Evolutionary conservation across 1,140 invertebrate species (phyloP).

Genomic region (Drosophila nikananu): DNA sequence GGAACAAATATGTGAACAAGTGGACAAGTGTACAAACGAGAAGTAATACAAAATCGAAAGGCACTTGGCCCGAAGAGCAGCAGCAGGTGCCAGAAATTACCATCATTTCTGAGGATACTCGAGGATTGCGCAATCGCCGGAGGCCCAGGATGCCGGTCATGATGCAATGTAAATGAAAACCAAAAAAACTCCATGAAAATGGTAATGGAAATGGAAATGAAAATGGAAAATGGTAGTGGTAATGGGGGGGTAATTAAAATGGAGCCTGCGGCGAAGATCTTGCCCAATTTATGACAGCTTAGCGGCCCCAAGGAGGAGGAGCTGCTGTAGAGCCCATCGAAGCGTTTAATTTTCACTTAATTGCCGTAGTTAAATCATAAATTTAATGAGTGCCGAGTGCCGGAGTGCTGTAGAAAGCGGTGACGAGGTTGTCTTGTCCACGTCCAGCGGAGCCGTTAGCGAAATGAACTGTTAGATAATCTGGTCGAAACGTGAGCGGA

Average conservation of each 20-base stretch:
- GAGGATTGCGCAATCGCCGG: constrained; percentile 27
- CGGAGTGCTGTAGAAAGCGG: constrained; percentile 50
- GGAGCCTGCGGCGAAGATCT: constrained; percentile 32
- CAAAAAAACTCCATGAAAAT: neutral
- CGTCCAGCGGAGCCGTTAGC: constrained; percentile 47
- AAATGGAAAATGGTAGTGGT: neutral
- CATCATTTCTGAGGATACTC: constrained; percentile 31
- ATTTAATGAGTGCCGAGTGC: constrained; percentile 51
- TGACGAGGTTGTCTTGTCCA: constrained; percentile 31
- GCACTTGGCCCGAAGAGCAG: constrained; percentile 16
- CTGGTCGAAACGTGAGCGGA: constrained; percentile 14
- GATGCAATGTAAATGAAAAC: constrained; percentile 13
- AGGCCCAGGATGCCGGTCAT: constrained; percentile 17
- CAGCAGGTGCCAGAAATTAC: constrained; percentile 7
- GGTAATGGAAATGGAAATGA: neutral
- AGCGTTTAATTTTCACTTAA: constrained; percentile 64
- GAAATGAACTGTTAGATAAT: constrained; percentile 65
- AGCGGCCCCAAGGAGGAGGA: neutral
- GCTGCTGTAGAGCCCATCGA: constrained; percentile 22
- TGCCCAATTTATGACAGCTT: constrained; percentile 11
- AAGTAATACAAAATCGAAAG: constrained; percentile 14
- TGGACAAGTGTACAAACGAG: constrained; percentile 7
- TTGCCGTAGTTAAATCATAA: constrained; percentile 63
- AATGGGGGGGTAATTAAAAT: constrained; percentile 12
- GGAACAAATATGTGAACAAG: constrained; percentile 30